Evolutionary conservation across 2,888 invertebrate genomes (phyloP).

Genomic region (Brenthis hecate): DNA sequence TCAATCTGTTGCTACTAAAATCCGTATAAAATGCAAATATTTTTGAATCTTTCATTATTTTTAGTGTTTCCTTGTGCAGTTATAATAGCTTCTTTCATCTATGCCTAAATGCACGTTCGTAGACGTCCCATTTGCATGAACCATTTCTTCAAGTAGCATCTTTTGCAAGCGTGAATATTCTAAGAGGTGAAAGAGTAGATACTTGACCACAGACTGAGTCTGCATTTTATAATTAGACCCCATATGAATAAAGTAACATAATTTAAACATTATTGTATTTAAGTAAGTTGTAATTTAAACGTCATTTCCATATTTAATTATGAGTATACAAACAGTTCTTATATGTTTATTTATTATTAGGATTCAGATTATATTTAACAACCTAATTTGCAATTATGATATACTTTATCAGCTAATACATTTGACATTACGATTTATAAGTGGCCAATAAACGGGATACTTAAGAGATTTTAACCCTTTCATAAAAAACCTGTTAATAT

Average conservation of each 20-base stretch:
- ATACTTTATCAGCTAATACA: no score
- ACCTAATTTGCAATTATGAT: neutral
- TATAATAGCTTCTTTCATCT: conserved; percentile 22
- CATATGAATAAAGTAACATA: neutral
- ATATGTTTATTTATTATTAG: no score
- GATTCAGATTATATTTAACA: no score
- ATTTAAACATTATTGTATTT: no score
- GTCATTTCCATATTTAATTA: no score
- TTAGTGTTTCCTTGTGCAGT: conserved; percentile 6
- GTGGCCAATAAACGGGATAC: neutral
- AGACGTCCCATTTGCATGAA: conserved; percentile 42
- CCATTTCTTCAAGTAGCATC: conserved; percentile 43
- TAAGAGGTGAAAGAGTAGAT: conserved; percentile 28
- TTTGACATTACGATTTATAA: conserved; percentile 1
- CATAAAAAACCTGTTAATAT: conserved; percentile 27
- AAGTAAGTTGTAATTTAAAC: no score
- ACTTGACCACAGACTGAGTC: conserved; percentile 7
- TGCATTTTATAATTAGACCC: conserved; percentile 20
- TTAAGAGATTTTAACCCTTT: conserved; percentile 16
- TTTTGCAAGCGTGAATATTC: conserved; percentile 38
- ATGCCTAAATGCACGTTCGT: conserved; percentile 21
- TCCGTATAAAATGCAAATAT: neutral
- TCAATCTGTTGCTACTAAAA: no score
- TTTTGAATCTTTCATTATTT: neutral
- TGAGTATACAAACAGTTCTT: no score